Base-by-base conservation (phyloP, 2,797 vertebrate genomes). In the Megalops cyprinoides region DNA sequence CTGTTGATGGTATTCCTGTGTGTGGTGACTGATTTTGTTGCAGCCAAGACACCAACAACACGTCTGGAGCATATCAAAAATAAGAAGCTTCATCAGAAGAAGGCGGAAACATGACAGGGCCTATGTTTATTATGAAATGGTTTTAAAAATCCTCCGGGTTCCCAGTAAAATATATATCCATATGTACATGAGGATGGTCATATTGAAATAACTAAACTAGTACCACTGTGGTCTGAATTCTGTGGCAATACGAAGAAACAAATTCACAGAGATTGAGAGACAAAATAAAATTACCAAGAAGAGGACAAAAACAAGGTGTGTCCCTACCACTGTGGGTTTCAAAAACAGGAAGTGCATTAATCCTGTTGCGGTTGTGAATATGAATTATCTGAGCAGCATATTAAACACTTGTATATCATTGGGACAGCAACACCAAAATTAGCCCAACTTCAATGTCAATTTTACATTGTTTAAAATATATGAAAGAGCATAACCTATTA, bases 221-320 rank as follows among this genome's bases (percentile, higher is more conserved):
- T 2, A 25, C 9, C 12, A 12, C 31, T 62, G 18, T 48, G 46
- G 14, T 44, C 0, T 28, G 2, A 49, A 15, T 55, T n/a, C 23
- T n/a, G 56, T 4, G n/a, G 23, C n/a, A 23, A 25, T 14, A 67
- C 20, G 79, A 98, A 99, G 90, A 94, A 94, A 74, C 95, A 94
- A 84, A 97, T 96, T 84, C 95, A 96, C 4, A 99, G 98, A 99
- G 84, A 92, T 94, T 0, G 98, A 98, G 46, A 98, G 97, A 78
- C 97, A 97, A 86, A 97, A 96, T 92, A 97, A 96, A 85, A 81
- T 96, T 23, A 95, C 96, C 39, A 98, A 98, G 79, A 98, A 97
- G 89, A 97, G 98, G 85, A 96, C 97, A 67, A 97, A 96, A 87
- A 96, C 82, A 98, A 99, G 95, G 98, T 99, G 88, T 55, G 51